A percentile compares a stretch with the other conserved stretches of the same genome.
phyloP scores from a whole-genome alignment of 92 coral and sea anemone species.

The Palythoa grandis region DNA sequence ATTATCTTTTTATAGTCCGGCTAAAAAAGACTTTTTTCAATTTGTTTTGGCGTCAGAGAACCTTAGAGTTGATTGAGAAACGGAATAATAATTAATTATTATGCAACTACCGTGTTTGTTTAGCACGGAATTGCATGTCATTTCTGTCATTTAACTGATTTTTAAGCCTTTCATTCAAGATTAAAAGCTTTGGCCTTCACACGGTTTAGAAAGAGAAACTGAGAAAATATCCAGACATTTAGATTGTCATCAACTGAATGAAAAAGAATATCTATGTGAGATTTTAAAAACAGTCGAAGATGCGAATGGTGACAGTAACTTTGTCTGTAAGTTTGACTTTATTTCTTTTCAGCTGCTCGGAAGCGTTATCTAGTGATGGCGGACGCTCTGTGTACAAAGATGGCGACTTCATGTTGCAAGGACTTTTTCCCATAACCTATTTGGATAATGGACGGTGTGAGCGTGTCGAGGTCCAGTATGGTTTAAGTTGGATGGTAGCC shows the following conservation, averaged over 20 bases:
- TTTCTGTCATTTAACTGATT: background rate
- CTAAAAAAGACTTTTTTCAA: background rate
- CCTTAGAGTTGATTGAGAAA: background rate
- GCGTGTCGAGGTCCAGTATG: constrained; percentile 53
- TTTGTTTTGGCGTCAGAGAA: background rate
- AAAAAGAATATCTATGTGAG: background rate
- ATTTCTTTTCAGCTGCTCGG: background rate
- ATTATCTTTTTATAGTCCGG: too few relatives aligned
- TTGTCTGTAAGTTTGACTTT: background rate
- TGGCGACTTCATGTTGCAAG: constrained; percentile 78
- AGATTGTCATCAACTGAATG: background rate
- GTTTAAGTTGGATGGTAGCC: constrained; percentile 75
- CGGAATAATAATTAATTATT: constrained; percentile 29
- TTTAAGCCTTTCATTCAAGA: background rate
- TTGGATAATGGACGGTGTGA: constrained; percentile 63
- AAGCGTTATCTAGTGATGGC: constrained; percentile 1
- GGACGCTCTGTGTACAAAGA: constrained; percentile 44
- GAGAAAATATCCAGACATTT: background rate
- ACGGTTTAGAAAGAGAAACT: background rate
- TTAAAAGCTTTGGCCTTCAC: background rate
- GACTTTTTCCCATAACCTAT: constrained; percentile 80
- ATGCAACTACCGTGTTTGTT: background rate
- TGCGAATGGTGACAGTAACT: background rate
- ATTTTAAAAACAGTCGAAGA: background rate
- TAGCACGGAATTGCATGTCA: background rate